Evolutionary conservation across 2,888 invertebrate genomes (phyloP), one percentile per base, ranked within the genome.

Genomic region (Zele albiditarsus): DNA sequence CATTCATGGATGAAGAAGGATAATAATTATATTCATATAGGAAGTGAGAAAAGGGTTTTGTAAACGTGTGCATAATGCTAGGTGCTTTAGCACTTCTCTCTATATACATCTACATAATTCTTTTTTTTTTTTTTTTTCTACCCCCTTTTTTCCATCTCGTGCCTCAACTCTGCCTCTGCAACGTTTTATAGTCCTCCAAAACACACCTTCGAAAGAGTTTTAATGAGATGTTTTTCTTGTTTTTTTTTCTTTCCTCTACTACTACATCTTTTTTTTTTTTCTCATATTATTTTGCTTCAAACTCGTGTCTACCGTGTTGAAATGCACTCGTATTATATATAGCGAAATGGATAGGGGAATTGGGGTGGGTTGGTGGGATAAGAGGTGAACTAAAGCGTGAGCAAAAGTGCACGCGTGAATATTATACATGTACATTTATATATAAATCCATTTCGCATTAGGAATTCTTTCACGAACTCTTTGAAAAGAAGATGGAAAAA

Each of bases 141-240:
- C 38, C 38, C 38, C 1, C 2, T 8, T 38, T 38, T 38, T 38
- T 38, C 6, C 3, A 31, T 31, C 31, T 60, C 25, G 25, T 62
- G 31, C 27, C 31, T 62, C 16, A 28, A 62, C 65, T 65, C 25
- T 53, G 31, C 63, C 65, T 57, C 65, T 31, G 49, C 72, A 23
- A 57, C 57, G 65, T 72, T 49, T 49, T 72, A 72, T 53, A 63
- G 63, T 71, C 66, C 69, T 38, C 63, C 57, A 71, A 78, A 77
- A 77, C 71, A 76, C 73, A 71, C 76, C 58, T 42, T 71, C 63
- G 33, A 65, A 67, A 49, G 69, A 60, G 74, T 49, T 68, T 77
- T 70, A 58, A 75, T 66, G 67, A 27, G 75, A 79, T 76, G 79
- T 76, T 76, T 79, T 77, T 76, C 74, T 73, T 49, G 5, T 38